Evolutionary conservation across 2,888 invertebrate species (phyloP).

Genomic region (Apotomis turbidana): DNA sequence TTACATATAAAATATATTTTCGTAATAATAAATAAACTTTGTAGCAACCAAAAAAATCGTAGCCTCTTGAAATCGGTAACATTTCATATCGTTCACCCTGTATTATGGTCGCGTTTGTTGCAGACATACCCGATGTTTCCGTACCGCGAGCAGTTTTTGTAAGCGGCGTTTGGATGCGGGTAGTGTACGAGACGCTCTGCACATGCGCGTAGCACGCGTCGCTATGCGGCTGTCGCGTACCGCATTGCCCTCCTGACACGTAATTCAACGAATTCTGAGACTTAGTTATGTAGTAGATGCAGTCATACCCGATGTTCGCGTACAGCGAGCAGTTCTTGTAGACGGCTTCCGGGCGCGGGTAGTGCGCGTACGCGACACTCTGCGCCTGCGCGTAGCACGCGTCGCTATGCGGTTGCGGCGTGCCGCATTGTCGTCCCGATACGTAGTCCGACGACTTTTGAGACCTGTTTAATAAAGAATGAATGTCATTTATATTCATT

Average conservation of each 20-base stretch:
- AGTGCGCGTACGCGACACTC: slow-evolving; percentile 62
- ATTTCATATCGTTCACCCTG: no score
- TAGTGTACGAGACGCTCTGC: slow-evolving; percentile 65
- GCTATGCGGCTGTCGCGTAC: slow-evolving; percentile 61
- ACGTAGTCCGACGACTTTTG: slow-evolving; percentile 68
- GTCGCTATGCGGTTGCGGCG: slow-evolving; percentile 65
- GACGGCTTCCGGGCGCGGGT: slow-evolving; percentile 67
- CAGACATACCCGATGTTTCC: slow-evolving; percentile 63
- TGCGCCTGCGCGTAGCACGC: slow-evolving; percentile 71
- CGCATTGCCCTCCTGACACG: slow-evolving; percentile 57
- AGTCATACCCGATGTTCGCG: slow-evolving; percentile 72
- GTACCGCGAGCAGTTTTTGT: slow-evolving; percentile 60
- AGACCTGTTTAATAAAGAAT: slow-evolving; percentile 33
- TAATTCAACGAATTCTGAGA: no score
- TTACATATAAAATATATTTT: no score
- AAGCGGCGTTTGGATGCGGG: slow-evolving; percentile 67
- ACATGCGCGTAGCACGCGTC: slow-evolving; percentile 72
- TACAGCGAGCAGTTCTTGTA: slow-evolving; percentile 83
- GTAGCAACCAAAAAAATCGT: no score
- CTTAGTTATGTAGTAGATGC: no score
- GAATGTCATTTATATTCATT: no score
- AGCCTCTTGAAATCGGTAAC: no score
- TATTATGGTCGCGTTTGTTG: no score
- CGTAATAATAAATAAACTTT: no score
- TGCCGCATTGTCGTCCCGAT: slow-evolving; percentile 59